phyloP scores from a whole-genome alignment of 2,113 vertebrate species.

The Emydura subglobosa region DNA sequence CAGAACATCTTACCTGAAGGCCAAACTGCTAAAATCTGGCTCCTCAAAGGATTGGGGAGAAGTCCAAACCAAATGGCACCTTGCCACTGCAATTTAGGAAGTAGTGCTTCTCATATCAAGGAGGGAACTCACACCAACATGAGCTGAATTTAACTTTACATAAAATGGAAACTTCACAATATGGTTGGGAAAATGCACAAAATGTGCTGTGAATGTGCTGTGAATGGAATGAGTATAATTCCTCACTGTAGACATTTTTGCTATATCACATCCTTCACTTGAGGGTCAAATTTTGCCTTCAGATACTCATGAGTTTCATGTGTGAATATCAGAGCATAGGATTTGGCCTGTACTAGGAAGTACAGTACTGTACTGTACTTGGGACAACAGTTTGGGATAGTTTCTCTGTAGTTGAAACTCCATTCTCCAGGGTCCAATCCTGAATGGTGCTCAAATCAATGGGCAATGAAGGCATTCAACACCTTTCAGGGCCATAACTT shows the following conservation, averaged over 20 bases:
- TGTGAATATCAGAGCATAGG: neutral
- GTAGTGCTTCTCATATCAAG: neutral
- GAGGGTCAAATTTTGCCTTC: neutral
- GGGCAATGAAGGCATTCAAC: fast-evolving
- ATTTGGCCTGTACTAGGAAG: neutral
- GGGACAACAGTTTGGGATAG: neutral
- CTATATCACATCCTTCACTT: neutral
- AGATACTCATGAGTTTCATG: neutral
- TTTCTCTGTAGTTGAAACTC: neutral
- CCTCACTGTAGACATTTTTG: neutral
- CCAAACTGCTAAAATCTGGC: neutral
- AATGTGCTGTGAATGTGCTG: neutral
- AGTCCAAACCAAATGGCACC: neutral
- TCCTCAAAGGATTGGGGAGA: neutral
- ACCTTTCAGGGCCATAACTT: neutral
- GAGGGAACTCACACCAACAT: neutral
- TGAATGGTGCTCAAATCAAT: neutral
- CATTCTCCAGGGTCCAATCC: neutral
- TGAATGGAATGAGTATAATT: neutral
- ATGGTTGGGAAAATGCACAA: neutral
- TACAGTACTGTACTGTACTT: too few species aligned
- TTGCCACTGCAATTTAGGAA: neutral
- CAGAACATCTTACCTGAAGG: neutral
- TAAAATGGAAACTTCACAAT: neutral
- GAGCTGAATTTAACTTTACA: neutral